These are phyloP conservation scores for Engraulis encrasicolus DNA, from an alignment of 2,113 vertebrate genomes.

Conservation along the genomic window DNA sequence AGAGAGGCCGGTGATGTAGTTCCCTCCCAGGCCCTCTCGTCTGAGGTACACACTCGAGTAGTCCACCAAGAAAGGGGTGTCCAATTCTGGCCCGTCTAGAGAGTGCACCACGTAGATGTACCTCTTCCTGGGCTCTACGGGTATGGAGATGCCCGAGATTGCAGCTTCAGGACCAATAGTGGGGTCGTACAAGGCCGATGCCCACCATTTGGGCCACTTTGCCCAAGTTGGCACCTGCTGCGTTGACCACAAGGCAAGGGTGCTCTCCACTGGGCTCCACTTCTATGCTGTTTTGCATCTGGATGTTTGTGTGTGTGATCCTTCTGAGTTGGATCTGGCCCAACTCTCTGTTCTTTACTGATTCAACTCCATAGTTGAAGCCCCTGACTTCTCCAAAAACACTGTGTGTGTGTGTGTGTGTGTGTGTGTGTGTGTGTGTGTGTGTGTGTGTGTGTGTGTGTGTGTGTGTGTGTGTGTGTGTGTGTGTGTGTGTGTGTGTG, in stretches of 20 bases:
- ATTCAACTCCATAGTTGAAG: slow-evolving; percentile 55
- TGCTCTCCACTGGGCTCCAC: slow-evolving; percentile 83
- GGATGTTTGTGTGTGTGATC: slow-evolving; percentile 78
- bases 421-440: too few species aligned
- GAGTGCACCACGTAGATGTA: slow-evolving; percentile 85
- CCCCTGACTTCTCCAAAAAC: slow-evolving; percentile 83
- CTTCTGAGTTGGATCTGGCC: slow-evolving; percentile 52
- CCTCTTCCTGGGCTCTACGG: slow-evolving; percentile 92
- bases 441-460: too few species aligned
- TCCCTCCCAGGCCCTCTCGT: slow-evolving; percentile 84
- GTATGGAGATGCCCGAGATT: slow-evolving; percentile 63
- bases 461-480: too few species aligned
- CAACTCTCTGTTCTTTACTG: background rate
- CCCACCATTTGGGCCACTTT: slow-evolving; percentile 77
- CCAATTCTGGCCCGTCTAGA: slow-evolving; percentile 85
- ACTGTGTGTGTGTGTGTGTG: too few species aligned
- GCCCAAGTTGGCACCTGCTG: slow-evolving; percentile 84
- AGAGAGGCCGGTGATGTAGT: slow-evolving; percentile 85
- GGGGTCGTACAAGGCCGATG: slow-evolving; percentile 72
- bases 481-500: too few species aligned
- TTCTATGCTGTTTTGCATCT: slow-evolving; percentile 81
- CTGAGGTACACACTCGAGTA: slow-evolving; percentile 83
- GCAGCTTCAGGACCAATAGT: slow-evolving; percentile 58
- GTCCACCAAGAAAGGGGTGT: slow-evolving; percentile 84
- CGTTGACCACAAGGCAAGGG: slow-evolving; percentile 85